phyloP scores from a whole-genome alignment of 2,888 invertebrate species.

The Neelides folsomi region DNA sequence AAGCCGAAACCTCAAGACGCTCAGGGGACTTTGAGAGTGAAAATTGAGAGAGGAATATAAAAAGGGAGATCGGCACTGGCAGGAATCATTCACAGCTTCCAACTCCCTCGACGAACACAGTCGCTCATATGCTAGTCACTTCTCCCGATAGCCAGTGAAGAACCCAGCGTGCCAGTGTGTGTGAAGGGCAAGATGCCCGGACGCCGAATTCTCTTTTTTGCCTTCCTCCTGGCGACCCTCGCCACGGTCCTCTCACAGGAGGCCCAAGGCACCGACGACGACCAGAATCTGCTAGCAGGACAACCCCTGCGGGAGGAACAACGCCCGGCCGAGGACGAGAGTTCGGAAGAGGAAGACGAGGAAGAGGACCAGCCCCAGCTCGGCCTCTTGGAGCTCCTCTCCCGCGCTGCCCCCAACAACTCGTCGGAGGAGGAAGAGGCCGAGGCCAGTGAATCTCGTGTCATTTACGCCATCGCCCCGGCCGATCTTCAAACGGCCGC shows the following conservation, averaged over 20 bases:
- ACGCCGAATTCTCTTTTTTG: constrained; percentile 13
- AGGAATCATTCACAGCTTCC: too few species aligned
- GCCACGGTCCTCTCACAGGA: constrained; percentile 6
- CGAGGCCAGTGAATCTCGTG: constrained; percentile 24
- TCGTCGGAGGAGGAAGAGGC: constrained; percentile 13
- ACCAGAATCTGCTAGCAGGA: constrained; percentile 15
- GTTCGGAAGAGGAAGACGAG: constrained; percentile 11
- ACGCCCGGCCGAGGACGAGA: constrained; percentile 7
- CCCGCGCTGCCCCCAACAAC: constrained; percentile 11
- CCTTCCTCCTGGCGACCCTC: constrained; percentile 10
- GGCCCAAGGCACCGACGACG: constrained; percentile 8
- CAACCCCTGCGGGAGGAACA: constrained; percentile 11
- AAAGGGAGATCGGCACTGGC: constrained; percentile 10
- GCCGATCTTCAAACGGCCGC: constrained; percentile 14
- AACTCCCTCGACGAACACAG: not conserved
- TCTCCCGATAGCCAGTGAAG: constrained; percentile 1
- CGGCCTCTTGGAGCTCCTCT: constrained; percentile 17
- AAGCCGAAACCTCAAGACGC: not conserved
- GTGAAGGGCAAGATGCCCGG: constrained; percentile 19
- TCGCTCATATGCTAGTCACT: not conserved
- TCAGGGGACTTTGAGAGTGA: constrained; percentile 16
- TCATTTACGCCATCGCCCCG: constrained; percentile 15
- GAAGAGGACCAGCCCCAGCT: constrained; percentile 16
- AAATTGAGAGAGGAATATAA: constrained; percentile 21
- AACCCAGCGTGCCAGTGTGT: constrained; percentile 3